These are phyloP conservation scores for Leuctra nigra DNA, from an alignment of 2,888 invertebrate species.

Conservation along the genomic window DNA sequence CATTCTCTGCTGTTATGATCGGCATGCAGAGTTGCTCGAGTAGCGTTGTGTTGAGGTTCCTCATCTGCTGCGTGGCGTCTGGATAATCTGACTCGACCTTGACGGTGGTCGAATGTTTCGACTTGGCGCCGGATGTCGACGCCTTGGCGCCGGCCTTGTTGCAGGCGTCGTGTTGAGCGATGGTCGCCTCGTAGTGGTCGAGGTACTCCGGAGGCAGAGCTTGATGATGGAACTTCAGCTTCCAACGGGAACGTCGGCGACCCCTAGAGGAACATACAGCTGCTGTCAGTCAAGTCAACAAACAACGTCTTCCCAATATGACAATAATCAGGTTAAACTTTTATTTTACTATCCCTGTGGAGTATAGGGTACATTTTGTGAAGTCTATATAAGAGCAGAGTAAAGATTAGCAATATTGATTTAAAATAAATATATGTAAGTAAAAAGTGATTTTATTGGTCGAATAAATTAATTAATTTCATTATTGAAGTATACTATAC, in stretches of 20 bases:
- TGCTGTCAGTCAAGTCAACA: too few species aligned
- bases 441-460: too few species aligned
- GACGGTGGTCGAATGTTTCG: background rate
- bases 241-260: slow-evolving; percentile 59
- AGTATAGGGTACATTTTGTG: too few species aligned
- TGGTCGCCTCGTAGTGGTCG: slow-evolving; percentile 68
- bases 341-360: too few species aligned
- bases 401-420: too few species aligned
- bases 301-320: too few species aligned
- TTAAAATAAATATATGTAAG: too few species aligned
- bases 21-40: slow-evolving; percentile 9
- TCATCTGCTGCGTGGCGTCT: background rate
- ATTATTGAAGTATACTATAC: too few species aligned
- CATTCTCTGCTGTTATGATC: background rate
- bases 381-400: too few species aligned
- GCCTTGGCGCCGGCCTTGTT: slow-evolving; percentile 15
- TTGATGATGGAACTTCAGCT: slow-evolving; percentile 74
- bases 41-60: background rate
- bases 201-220: slow-evolving; percentile 71
- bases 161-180: slow-evolving; percentile 31
- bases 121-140: background rate
- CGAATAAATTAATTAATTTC: too few species aligned
- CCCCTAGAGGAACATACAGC: too few species aligned
- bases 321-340: too few species aligned
- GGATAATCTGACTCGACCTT: background rate